Evolutionary conservation across 1,140 invertebrate genomes (phyloP).

Genomic region (Bombus pascuorum): DNA sequence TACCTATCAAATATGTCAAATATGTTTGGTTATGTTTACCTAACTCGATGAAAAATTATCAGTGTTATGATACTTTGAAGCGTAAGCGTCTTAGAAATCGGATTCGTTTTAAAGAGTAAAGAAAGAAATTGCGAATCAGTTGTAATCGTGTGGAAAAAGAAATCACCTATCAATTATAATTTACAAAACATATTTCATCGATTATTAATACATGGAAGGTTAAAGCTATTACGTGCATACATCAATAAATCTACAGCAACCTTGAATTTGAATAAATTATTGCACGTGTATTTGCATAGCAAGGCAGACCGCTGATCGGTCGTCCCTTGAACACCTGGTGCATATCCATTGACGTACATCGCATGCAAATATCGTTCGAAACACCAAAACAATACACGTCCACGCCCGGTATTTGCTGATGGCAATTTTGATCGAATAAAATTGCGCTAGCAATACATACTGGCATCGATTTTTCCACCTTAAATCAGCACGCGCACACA

Average conservation of each 20-base stretch:
- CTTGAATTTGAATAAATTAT: constrained; percentile 77
- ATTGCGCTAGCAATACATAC: not conserved
- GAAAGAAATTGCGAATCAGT: too few species aligned
- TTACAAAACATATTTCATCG: constrained; percentile 38
- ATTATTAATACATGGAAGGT: constrained; percentile 44
- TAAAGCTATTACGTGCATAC: constrained; percentile 64
- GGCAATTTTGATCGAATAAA: constrained; percentile 25
- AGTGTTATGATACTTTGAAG: too few species aligned
- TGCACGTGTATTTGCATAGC: constrained; percentile 68
- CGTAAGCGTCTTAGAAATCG: too few species aligned
- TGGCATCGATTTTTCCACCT: not conserved
- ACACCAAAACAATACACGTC: constrained; percentile 61
- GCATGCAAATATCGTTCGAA: constrained; percentile 56
- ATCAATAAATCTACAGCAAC: constrained; percentile 67
- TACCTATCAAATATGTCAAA: not conserved
- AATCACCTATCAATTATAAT: constrained; percentile 9
- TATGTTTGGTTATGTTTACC: not conserved
- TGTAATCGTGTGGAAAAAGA: not conserved
- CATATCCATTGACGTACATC: constrained; percentile 56
- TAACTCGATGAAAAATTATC: too few species aligned
- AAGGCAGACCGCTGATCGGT: constrained; percentile 63
- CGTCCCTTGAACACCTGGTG: constrained; percentile 65
- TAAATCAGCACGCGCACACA: not conserved
- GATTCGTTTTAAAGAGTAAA: too few species aligned
- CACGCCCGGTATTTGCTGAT: constrained; percentile 53